Evolutionary conservation across 1,140 invertebrate species (phyloP), one percentile per base, ranked within the genome.

Genomic region (Metopolophium dirhodum): DNA sequence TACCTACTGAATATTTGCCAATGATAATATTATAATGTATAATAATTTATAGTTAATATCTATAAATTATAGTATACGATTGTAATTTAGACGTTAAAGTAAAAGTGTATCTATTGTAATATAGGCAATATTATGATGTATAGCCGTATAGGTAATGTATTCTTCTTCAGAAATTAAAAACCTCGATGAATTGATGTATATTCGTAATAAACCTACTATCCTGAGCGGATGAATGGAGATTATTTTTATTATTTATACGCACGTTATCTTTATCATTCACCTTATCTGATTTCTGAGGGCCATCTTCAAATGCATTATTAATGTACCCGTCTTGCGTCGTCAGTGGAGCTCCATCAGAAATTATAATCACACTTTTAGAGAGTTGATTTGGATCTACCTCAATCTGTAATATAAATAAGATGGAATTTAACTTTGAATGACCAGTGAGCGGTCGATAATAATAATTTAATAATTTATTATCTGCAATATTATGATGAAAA

Each of bases 241-340:
- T 87, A 49, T 87, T 35, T 51, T 49, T 49, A 26, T 22, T 87
- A 49, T 49, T 49, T 49, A 87, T 51, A 35, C 22, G 20, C 51
- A 89, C 51, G 23, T 89, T 57, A 89, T 89, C 22, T 68, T 61
- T 68, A 68, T 68, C 54, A 68, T 90, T 90, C 89, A 90, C 89
- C 54, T 90, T 90, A 8, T 90, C 23, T 45, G 37, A 14, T 45
- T 45, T 90, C 23, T 61, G 54, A 47, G 89, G 57, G 8, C 89
- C 89, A 30, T 68, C 89, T 68, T 90, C 89, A 7, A 90, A 90
- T 45, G 54, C 89, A 45, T 90, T 68, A 90, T 90, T 90, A 47
- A 68, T 41, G 37, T 90, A 90, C 37, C 89, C 89, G 2, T 61
- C 54, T 18, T 45, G 22, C 45, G 26, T 20, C 37, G 89, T 23